phyloP scores from a whole-genome alignment of 2,888 invertebrate genomes.

The Allacma fusca region DNA sequence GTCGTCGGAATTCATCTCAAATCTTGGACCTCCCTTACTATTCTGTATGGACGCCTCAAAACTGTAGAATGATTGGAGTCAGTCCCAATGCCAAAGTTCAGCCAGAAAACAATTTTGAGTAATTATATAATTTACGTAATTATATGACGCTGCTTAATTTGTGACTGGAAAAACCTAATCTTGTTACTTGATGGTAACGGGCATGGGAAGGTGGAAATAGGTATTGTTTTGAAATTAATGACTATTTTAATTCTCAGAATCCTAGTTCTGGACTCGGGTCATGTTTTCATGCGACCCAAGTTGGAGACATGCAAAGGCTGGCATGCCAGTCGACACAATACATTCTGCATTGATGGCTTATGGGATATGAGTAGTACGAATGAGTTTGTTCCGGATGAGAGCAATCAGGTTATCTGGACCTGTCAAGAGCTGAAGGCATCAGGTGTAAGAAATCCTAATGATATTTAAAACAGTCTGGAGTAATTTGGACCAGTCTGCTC shows the following conservation, averaged over 20 bases:
- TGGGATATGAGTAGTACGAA: background rate
- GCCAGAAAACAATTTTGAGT: background rate
- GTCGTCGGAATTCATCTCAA: background rate
- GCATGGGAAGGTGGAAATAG: too few relatives aligned
- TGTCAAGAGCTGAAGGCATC: background rate
- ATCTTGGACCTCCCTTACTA: background rate
- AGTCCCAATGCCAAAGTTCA: background rate
- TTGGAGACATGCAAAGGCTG: background rate
- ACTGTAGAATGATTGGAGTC: background rate
- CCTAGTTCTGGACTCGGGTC: background rate
- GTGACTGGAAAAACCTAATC: too few relatives aligned
- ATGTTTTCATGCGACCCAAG: background rate
- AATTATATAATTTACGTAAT: too few relatives aligned
- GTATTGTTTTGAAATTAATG: too few relatives aligned
- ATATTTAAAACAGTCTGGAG: too few relatives aligned
- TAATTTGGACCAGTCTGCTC: too few relatives aligned
- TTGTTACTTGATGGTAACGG: too few relatives aligned
- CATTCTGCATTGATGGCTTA: background rate
- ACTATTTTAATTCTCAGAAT: too few relatives aligned
- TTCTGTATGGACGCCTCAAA: background rate
- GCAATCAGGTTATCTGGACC: slow-evolving; percentile 4
- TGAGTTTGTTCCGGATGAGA: background rate
- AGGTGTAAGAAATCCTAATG: background rate
- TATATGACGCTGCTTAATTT: too few relatives aligned
- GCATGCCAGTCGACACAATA: background rate